Conservation (phyloP, 2,113 vertebrate genomes). For the Brienomyrus longianalis region DNA sequence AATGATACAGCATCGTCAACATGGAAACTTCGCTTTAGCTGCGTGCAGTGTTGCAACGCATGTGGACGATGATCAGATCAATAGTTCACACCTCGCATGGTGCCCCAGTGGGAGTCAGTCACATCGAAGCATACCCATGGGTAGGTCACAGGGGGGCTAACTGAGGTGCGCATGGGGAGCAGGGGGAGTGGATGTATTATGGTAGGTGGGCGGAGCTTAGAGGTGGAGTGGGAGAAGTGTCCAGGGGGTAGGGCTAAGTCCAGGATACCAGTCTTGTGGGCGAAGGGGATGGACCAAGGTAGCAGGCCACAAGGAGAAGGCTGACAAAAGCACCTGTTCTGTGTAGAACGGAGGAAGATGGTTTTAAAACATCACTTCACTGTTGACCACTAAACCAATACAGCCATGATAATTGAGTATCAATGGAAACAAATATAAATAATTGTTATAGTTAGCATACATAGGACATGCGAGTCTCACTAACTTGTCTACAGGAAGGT, state of each 20-base stretch:
- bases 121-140: background rate
- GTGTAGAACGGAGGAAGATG: background rate
- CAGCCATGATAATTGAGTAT: background rate
- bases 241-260: background rate
- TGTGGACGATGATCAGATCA: background rate
- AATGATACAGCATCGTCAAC: background rate
- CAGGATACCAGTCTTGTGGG: background rate
- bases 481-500: slow-evolving; percentile 3
- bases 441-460: background rate
- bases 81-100: background rate
- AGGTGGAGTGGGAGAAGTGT: background rate
- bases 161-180: background rate
- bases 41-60: background rate
- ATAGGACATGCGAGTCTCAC: background rate
- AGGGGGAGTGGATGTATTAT: background rate
- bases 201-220: background rate
- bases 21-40: background rate
- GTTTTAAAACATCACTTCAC: background rate
- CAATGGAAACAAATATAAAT: background rate
- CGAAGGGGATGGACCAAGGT: background rate
- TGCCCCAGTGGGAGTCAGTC: background rate
- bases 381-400: background rate
- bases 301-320: background rate
- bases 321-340: background rate
- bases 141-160: background rate